Percentiles rank a stretch among this genome's conserved stretches.
Evolutionary conservation across 2,797 vertebrate genomes (phyloP).

Genomic region (Sarcophilus harrisii): DNA sequence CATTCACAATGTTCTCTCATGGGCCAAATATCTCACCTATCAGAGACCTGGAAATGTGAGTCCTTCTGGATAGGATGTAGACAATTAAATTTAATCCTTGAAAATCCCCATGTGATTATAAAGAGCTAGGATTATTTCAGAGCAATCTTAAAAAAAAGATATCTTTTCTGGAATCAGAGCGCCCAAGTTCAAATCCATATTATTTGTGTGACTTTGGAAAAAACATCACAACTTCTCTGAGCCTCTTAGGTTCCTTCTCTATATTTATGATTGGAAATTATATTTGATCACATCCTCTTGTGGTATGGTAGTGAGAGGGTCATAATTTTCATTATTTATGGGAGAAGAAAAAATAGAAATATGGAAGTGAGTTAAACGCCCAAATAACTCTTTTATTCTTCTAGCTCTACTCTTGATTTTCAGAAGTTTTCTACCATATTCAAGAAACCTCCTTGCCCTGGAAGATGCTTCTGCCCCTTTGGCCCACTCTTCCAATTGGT

Average conservation of each 20-base stretch:
- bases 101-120: conserved; percentile 45
- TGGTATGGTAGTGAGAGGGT: neutral
- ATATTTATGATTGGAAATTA: neutral
- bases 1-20: conserved; percentile 45
- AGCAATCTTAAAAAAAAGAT: neutral
- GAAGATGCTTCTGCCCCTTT: neutral
- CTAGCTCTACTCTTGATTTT: neutral
- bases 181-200: neutral
- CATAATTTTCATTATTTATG: neutral
- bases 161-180: neutral
- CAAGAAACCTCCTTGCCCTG: neutral
- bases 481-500: neutral
- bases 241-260: neutral
- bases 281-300: neutral
- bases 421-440: neutral
- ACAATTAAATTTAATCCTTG: conserved; percentile 65
- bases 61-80: conserved; percentile 59
- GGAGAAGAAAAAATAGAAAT: neutral
- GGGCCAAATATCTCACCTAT: conserved; percentile 62
- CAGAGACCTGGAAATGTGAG: conserved; percentile 66
- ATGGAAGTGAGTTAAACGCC: neutral
- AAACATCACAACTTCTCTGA: neutral
- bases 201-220: neutral
- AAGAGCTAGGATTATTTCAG: conserved; percentile 54
- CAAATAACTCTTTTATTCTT: neutral